Conservation (phyloP, 2,888 invertebrate genomes). For the Nebria salina region DNA sequence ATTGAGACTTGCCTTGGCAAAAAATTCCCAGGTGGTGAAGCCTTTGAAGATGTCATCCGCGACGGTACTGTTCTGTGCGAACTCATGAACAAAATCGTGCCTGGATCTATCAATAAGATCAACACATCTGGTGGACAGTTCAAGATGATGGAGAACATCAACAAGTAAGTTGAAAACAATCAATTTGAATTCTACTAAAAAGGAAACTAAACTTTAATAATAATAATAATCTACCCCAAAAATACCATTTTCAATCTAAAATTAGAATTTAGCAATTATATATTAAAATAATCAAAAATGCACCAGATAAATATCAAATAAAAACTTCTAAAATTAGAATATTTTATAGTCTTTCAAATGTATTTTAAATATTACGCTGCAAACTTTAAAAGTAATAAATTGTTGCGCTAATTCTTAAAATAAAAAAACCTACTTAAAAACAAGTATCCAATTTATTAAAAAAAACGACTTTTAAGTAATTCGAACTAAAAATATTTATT, state of each 20-base stretch:
- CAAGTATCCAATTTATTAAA: too few species aligned
- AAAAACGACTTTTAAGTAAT: too few species aligned
- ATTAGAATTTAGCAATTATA: neutral
- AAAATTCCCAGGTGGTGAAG: conserved; percentile 83
- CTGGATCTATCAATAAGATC: conserved; percentile 89
- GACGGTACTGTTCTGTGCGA: conserved; percentile 94
- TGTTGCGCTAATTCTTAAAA: too few species aligned
- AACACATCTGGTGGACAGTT: conserved; percentile 96
- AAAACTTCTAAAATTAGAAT: too few species aligned
- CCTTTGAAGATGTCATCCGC: conserved; percentile 88
- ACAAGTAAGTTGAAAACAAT: conserved; percentile 72
- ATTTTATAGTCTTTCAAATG: too few species aligned
- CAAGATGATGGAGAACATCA: conserved; percentile 99
- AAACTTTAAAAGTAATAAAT: too few species aligned
- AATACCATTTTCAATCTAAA: conserved; percentile 1
- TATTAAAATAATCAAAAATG: neutral
- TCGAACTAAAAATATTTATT: too few species aligned
- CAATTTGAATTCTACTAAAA: neutral
- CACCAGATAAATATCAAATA: too few species aligned
- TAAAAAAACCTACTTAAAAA: too few species aligned
- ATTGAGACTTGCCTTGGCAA: conserved; percentile 87
- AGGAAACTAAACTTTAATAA: too few species aligned
- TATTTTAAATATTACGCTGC: too few species aligned
- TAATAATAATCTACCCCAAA: neutral
- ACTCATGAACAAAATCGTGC: conserved; percentile 92